Evolutionary conservation across 2,888 invertebrate species (phyloP).

Genomic region (Abrostola triplasia): DNA sequence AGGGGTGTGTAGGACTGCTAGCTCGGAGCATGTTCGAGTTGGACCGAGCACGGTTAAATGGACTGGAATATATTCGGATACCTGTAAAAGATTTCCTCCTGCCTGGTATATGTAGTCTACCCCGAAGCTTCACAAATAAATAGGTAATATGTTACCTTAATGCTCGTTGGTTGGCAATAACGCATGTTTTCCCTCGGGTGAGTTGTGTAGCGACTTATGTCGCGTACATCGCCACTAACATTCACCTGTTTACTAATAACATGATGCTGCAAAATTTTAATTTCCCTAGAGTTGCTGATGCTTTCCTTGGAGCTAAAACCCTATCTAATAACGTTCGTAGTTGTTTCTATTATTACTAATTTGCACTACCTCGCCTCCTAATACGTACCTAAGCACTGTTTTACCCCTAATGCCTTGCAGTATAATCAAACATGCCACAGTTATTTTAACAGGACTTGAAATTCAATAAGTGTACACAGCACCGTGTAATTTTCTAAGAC

Average conservation of each 20-base stretch:
- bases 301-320: background rate
- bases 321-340: slow-evolving; percentile 18
- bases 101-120: slow-evolving; percentile 3
- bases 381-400: no score
- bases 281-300: slow-evolving; percentile 34
- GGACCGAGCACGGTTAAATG: slow-evolving; percentile 32
- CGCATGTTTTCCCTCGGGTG: slow-evolving; percentile 22
- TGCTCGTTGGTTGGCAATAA: slow-evolving; percentile 19
- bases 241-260: slow-evolving; percentile 37
- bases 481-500: no score
- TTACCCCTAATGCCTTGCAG: no score
- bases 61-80: slow-evolving; percentile 34
- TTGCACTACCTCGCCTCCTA: no score
- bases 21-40: slow-evolving; percentile 23
- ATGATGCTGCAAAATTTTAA: slow-evolving; percentile 40
- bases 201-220: slow-evolving; percentile 20
- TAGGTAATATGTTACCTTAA: slow-evolving; percentile 21
- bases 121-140: slow-evolving; percentile 18
- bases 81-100: slow-evolving; percentile 33
- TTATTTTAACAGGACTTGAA: no score
- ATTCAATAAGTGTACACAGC: no score
- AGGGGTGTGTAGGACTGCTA: slow-evolving; percentile 16
- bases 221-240: slow-evolving; percentile 16
- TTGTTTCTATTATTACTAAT: slow-evolving; percentile 3
- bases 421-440: no score